Base-by-base conservation (phyloP, 1,140 invertebrate species). In the Drosophila melanogaster region DNA sequence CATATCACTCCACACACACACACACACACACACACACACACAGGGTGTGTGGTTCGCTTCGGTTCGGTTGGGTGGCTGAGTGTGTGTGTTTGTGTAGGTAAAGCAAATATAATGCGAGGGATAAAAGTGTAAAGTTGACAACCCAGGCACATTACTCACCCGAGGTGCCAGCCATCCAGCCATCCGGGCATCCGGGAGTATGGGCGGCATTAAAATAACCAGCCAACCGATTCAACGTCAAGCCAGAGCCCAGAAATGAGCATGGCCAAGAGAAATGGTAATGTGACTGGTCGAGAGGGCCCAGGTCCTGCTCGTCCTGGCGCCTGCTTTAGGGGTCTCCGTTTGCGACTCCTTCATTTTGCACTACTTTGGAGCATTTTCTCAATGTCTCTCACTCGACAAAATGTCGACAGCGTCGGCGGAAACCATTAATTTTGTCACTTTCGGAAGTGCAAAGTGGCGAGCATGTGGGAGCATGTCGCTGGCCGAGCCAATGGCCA, bases 371-470 rank as follows among this genome's bases (percentile, higher is more conserved):
- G 41, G 43, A 85, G 73, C 78, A 66, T 81, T 85, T 85, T 81
- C 81, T 85, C 57, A 77, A 77, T 50, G 81, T 62, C 78, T 79
- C 65, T 77, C 65, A 77, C 73, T 83, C 77, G 61, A 79, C 81
- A 85, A 79, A 84, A 79, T 78, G 81, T 78, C 77, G 84, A 84
- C 79, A 74, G 57, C 57, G 69, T 70, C 55, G 77, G 72, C 83
- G 83, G 87, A 90, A 87, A 73, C 87, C 87, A 90, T 90, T 90
- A 90, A 90, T 90, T 90, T 90, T 90, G 87, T 90, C 87, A 87
- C 87, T 90, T 79, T 83, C 61, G 79, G 73, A 81, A 77, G 67
- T 81, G 62, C 51, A 64, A 66, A 65, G 69, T 73, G 67, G 51
- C 57, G 54, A 78, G 37, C 54, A 62, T 62, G 59, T 65, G 41